Evolutionary conservation across 2,888 invertebrate genomes (phyloP).

Genomic region (Ceramica pisi): DNA sequence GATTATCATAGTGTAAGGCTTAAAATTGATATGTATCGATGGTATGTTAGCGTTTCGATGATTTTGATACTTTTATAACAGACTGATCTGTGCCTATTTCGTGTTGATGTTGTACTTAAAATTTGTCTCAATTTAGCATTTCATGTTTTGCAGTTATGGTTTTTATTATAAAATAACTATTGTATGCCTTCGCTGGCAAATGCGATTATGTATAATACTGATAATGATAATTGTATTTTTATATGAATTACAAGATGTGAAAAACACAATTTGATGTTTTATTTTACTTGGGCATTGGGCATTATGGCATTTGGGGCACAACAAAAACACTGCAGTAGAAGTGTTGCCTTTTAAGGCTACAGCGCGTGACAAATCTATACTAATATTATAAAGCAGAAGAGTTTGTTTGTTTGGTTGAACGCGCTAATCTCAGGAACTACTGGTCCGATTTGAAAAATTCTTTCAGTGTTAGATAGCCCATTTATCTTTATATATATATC

Average conservation of each 20-base stretch:
- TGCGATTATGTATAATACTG: constrained; percentile 85
- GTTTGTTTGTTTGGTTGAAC: no score
- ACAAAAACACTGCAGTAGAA: no score
- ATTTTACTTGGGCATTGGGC: constrained; percentile 59
- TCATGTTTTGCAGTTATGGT: constrained; percentile 80
- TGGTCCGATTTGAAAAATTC: no score
- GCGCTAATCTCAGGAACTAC: no score
- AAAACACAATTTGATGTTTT: constrained; percentile 71
- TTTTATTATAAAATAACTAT: constrained; percentile 77
- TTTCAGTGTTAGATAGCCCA: no score
- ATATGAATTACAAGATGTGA: constrained; percentile 87
- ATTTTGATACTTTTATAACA: constrained; percentile 67
- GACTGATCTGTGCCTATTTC: constrained; percentile 83
- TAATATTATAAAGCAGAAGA: no score
- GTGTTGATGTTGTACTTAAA: constrained; percentile 84
- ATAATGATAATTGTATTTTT: constrained; percentile 89
- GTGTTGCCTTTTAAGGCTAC: no score
- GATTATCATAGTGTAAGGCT: constrained; percentile 66
- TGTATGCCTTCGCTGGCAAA: constrained; percentile 83
- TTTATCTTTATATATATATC: no score
- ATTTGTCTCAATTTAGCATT: constrained; percentile 74
- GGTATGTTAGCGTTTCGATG: constrained; percentile 64
- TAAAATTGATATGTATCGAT: constrained; percentile 67
- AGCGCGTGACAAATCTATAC: no score
- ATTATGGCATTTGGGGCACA: no score